These are phyloP conservation scores for Astropecten irregularis DNA, from an alignment of 53 echinoderm and acorn worm species.

Conservation along the genomic window DNA sequence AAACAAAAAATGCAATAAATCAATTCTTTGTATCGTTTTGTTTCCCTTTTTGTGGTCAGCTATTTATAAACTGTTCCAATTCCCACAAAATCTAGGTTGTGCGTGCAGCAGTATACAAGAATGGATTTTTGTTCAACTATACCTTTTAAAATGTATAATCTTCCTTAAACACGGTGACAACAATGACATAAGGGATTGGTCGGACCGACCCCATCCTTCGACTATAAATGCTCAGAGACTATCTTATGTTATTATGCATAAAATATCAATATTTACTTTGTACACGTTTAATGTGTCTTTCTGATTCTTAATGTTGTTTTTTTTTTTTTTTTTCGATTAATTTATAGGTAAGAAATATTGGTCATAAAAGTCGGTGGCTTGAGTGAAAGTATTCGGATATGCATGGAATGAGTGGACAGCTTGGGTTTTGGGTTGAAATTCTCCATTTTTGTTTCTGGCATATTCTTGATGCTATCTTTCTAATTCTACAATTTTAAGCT, in stretches of 20 bases:
- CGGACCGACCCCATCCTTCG: neutral
- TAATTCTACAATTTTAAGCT: no score
- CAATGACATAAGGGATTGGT: no score
- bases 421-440: constrained; percentile 23
- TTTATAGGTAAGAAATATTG: constrained; percentile 52
- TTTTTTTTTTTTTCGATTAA: neutral
- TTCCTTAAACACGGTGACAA: no score
- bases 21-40: no score
- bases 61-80: no score
- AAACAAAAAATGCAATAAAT: no score
- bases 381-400: neutral
- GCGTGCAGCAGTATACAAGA: no score
- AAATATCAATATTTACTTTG: constrained; percentile 48
- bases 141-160: no score
- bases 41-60: no score
- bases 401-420: neutral
- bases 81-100: no score
- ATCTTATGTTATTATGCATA: constrained; percentile 12
- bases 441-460: neutral
- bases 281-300: constrained; percentile 28
- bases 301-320: neutral
- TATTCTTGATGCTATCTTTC: neutral
- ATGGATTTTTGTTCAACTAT: no score
- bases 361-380: constrained; percentile 56
- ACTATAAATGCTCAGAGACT: constrained; percentile 29